phyloP scores from a whole-genome alignment of 2,888 invertebrate species.

The Andrena bicolor region DNA sequence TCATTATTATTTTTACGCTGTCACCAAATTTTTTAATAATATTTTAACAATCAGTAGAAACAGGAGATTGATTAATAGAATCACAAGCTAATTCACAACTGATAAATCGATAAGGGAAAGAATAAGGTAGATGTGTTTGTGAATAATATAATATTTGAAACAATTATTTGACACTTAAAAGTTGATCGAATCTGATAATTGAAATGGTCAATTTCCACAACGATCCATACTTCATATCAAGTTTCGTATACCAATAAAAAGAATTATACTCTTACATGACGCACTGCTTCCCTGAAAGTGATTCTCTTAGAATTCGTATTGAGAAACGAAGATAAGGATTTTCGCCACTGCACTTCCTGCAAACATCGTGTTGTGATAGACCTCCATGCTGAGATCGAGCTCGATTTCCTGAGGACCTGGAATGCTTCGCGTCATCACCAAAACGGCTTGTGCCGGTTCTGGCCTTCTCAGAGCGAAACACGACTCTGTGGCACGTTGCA shows the following conservation, averaged over 20 bases:
- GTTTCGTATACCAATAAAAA: not conserved
- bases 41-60: too few species aligned
- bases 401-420: constrained; percentile 97
- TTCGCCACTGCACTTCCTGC: constrained; percentile 94
- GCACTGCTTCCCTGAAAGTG: not conserved
- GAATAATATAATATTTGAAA: too few species aligned
- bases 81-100: too few species aligned
- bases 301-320: constrained; percentile 89
- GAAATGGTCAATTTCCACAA: too few species aligned
- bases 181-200: too few species aligned
- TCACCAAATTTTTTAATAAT: too few species aligned
- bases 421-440: constrained; percentile 91
- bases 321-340: constrained; percentile 94
- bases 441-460: constrained; percentile 89
- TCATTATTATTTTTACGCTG: too few species aligned
- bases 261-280: not conserved
- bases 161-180: too few species aligned
- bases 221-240: too few species aligned
- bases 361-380: constrained; percentile 90
- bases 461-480: constrained; percentile 87
- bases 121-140: too few species aligned
- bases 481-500: constrained; percentile 86
- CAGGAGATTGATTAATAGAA: too few species aligned
- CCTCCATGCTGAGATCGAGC: constrained; percentile 94
- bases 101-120: too few species aligned